phyloP scores from a whole-genome alignment of 2,113 vertebrate species.

The Zeus faber region DNA sequence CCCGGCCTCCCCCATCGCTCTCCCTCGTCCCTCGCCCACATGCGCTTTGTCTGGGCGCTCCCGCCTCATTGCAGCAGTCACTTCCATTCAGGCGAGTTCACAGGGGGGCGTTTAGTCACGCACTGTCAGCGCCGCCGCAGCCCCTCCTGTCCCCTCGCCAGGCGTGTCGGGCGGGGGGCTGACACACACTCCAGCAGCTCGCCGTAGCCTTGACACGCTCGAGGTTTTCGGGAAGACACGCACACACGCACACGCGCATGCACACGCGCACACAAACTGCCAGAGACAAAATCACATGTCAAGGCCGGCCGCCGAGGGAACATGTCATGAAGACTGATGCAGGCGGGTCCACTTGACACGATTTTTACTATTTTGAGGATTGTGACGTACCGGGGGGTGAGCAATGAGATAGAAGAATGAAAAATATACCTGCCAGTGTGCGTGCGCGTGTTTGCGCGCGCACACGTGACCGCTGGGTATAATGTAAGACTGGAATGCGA shows the following conservation, averaged over 20 bases:
- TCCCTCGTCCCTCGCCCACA: constrained; percentile 30
- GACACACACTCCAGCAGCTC: too few relatives aligned
- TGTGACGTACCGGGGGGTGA: constrained; percentile 30
- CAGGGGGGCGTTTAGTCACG: constrained; percentile 63
- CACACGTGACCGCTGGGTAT: too few relatives aligned
- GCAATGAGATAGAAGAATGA: constrained; percentile 32
- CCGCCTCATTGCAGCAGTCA: constrained; percentile 62
- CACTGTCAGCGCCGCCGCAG: constrained; percentile 61
- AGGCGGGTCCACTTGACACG: too few relatives aligned
- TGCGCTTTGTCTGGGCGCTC: constrained; percentile 53
- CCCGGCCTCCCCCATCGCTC: constrained; percentile 40
- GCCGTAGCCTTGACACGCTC: too few relatives aligned
- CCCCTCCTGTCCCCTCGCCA: constrained; percentile 32
- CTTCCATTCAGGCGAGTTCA: constrained; percentile 52
- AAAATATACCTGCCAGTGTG: constrained; percentile 3
- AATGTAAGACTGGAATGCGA: too few relatives aligned
- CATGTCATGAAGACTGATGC: constrained; percentile 41
- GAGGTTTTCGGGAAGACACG: too few relatives aligned
- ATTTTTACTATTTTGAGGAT: constrained; percentile 42
- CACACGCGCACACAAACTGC: constrained; percentile 13
- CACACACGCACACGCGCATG: constrained; percentile 10
- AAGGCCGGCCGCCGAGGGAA: constrained; percentile 22
- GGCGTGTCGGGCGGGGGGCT: constrained; percentile 43
- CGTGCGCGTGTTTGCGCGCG: constrained; percentile 1
- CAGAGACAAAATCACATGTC: constrained; percentile 21